Conservation (phyloP, 30 jellyfish, hydroid and myxozoan species). For the Calvadosia cruxmelitensis region DNA sequence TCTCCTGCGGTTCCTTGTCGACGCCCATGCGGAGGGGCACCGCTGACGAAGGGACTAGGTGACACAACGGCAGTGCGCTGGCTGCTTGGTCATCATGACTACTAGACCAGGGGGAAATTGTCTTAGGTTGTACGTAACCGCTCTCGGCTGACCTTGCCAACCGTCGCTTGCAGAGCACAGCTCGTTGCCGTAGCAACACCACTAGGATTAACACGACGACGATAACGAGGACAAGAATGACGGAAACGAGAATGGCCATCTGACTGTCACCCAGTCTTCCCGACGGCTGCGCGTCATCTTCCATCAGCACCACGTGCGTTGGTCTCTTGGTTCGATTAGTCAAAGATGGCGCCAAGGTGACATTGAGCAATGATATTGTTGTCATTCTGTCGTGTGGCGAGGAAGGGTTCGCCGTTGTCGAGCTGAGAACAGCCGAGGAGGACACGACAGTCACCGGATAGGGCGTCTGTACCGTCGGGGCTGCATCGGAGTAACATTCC, state of each 20-base stretch:
- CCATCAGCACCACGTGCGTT: background rate
- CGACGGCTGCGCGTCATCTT: background rate
- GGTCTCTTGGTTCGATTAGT: background rate
- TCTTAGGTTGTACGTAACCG: background rate
- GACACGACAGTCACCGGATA: constrained; percentile 51
- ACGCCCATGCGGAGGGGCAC: background rate
- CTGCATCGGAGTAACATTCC: constrained; percentile 71
- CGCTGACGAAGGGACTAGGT: background rate
- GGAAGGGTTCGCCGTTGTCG: background rate
- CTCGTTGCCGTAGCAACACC: background rate
- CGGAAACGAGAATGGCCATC: background rate
- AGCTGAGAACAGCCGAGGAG: constrained; percentile 6
- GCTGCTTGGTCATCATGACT: background rate
- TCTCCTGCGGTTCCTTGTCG: background rate
- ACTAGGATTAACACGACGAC: background rate
- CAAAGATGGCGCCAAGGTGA: background rate
- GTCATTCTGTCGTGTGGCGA: background rate
- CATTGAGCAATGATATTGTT: background rate
- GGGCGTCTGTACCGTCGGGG: background rate
- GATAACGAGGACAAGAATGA: background rate
- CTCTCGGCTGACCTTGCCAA: background rate
- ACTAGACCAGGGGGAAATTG: background rate
- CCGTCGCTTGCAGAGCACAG: background rate
- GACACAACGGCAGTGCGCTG: background rate
- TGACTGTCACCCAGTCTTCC: background rate